Base-by-base conservation (phyloP, 2,888 invertebrate species). In the Vesta saturnalis region DNA sequence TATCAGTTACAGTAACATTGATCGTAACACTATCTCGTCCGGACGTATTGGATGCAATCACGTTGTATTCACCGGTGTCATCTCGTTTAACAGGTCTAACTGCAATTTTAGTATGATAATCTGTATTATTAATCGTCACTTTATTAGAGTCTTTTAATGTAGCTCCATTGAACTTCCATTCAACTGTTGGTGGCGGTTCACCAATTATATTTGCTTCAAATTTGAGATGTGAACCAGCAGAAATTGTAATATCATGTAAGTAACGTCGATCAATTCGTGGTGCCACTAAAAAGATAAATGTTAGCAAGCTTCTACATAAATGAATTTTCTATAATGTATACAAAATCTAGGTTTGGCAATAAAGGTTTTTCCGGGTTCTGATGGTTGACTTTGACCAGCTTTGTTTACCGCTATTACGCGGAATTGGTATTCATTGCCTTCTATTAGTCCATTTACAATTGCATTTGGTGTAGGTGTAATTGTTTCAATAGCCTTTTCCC, bases 371-470 rank as follows among this genome's bases (percentile, higher is more conserved):
- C 94, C 92, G 18, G 94, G 87, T 64, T 95, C 94, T 6, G 96
- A 95, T 0, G 97, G 95, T 76, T 95, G 94, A 78, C 97, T 95
- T 80, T 91, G 92, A 0, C 99, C 99, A 8, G 95, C 97, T 83
- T 95, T 95, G 85, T 99, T 99, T 62, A 97, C 87, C 6, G 99
- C 99, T 74, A 96, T 90, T 23, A 99, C 92, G 23, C 98, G 91
- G 91, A 98, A 99, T 84, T 97, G 97, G 83, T 97, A 97, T 81
- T 97, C 97, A 82, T 96, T 95, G 75, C 97, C 97, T 87, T 97
- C 97, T 78, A 94, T 93, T 56, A 99, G 85, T 47, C 95, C 95
- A 80, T 93, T 93, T n/a, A 97, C 92, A 62, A 92, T 91, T 58
- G 93, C 97, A 66, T 89, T 85, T 0, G 93, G 91, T 4, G 87